These are phyloP conservation scores for Hemiscyllium ocellatum DNA, from an alignment of 2,113 vertebrate species.

Conservation along the genomic window DNA sequence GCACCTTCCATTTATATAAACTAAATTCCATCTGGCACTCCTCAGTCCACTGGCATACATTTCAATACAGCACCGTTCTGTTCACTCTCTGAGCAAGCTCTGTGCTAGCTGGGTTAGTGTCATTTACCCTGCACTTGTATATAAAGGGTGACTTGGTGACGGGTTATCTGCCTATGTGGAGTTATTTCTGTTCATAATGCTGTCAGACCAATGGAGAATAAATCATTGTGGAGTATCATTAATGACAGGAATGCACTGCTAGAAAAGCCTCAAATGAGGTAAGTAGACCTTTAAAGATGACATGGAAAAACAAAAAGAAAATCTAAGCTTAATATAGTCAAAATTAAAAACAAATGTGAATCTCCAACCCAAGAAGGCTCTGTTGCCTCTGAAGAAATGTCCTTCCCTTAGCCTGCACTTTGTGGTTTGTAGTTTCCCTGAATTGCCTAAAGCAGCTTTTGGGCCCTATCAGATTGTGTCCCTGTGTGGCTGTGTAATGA, in stretches of 20 bases:
- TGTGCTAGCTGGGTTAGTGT: too few species aligned
- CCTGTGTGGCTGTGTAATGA: constrained; percentile 23
- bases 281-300: not conserved
- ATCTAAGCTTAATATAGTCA: not conserved
- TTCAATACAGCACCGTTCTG: too few species aligned
- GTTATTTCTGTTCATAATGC: not conserved
- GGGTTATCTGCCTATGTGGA: too few species aligned
- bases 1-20: too few species aligned
- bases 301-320: not conserved
- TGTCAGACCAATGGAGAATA: not conserved
- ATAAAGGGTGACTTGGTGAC: too few species aligned
- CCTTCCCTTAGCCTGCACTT: not conserved
- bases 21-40: too few species aligned
- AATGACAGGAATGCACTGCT: not conserved
- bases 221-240: not conserved
- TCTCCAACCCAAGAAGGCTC: not conserved
- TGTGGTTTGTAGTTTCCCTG: constrained; percentile 25
- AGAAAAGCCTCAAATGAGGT: not conserved
- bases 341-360: constrained; percentile 26
- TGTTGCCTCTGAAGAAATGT: not conserved
- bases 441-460: not conserved
- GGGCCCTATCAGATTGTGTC: constrained; percentile 26
- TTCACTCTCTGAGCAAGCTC: too few species aligned
- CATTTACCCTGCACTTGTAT: too few species aligned
- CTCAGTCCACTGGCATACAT: too few species aligned